Evolutionary conservation across 2,888 invertebrate genomes (phyloP).

Genomic region (Plebejus anna): DNA sequence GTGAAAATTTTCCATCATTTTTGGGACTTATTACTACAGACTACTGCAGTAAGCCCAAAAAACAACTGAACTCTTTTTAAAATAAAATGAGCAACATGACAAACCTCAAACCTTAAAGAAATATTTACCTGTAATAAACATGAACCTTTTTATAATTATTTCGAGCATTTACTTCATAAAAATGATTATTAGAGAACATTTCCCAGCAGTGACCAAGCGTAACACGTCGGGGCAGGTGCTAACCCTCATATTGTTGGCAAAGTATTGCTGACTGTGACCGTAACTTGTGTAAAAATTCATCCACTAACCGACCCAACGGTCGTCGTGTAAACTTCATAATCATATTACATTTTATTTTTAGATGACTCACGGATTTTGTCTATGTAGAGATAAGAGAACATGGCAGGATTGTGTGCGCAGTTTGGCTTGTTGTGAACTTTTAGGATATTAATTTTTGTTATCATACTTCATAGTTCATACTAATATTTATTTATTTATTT

Average conservation of each 20-base stretch:
- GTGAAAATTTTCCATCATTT: no score
- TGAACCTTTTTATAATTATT: neutral
- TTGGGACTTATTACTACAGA: no score
- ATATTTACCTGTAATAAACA: neutral
- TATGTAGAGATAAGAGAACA: neutral
- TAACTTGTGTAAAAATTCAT: slow-evolving; percentile 39
- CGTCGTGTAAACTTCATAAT: slow-evolving; percentile 23
- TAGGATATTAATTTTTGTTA: no score
- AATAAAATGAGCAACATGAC: neutral
- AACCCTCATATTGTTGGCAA: slow-evolving; percentile 40
- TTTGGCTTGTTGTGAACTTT: neutral
- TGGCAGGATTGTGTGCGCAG: neutral
- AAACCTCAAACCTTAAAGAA: neutral
- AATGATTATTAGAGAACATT: slow-evolving; percentile 30
- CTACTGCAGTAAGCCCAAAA: no score
- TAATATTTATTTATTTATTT: no score
- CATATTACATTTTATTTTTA: slow-evolving; percentile 19
- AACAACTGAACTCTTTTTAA: no score
- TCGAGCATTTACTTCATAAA: slow-evolving; percentile 33
- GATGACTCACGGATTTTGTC: slow-evolving; percentile 18
- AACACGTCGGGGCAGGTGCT: slow-evolving; percentile 43
- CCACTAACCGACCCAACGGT: slow-evolving; percentile 35
- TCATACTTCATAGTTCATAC: no score
- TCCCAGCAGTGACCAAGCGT: slow-evolving; percentile 32
- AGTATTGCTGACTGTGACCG: slow-evolving; percentile 39